Evolutionary conservation across 2,113 vertebrate genomes (phyloP).

Genomic region (Ophthalmolycus amberensis): DNA sequence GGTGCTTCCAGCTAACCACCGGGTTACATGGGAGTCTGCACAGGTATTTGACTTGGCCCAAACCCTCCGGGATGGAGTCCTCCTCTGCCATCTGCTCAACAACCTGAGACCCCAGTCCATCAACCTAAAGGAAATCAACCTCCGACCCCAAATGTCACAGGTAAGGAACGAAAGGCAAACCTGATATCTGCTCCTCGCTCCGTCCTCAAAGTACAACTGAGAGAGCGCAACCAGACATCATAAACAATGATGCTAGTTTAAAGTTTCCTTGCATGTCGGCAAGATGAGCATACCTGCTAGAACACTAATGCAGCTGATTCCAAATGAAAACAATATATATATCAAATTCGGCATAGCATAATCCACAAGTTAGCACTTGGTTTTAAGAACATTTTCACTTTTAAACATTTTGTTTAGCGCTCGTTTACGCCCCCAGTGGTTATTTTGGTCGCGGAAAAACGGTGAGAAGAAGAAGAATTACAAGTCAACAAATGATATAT

Average conservation of each 20-base stretch:
- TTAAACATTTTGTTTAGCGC: neutral
- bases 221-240: conserved; percentile 25
- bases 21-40: conserved; percentile 95
- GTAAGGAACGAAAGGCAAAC: conserved; percentile 72
- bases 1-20: conserved; percentile 94
- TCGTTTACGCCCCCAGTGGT: neutral
- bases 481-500: neutral
- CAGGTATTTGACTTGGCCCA: conserved; percentile 97
- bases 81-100: conserved; percentile 97
- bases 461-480: neutral
- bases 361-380: fast-evolving
- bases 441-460: conserved; percentile 9
- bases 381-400: conserved; percentile 35
- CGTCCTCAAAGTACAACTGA: conserved; percentile 8
- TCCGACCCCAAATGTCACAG: conserved; percentile 98
- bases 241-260: neutral
- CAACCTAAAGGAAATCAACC: conserved; percentile 97
- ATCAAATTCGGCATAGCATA: conserved; percentile 16
- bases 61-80: conserved; percentile 94
- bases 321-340: fast-evolving
- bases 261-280: neutral
- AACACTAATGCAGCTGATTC: fast-evolving
- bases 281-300: fast-evolving
- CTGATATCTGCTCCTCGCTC: neutral
- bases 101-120: conserved; percentile 91